A percentile compares a stretch with the other conserved stretches of the same genome.
phyloP scores from a whole-genome alignment of 2,113 vertebrate genomes.

The Dipodomys merriami region DNA sequence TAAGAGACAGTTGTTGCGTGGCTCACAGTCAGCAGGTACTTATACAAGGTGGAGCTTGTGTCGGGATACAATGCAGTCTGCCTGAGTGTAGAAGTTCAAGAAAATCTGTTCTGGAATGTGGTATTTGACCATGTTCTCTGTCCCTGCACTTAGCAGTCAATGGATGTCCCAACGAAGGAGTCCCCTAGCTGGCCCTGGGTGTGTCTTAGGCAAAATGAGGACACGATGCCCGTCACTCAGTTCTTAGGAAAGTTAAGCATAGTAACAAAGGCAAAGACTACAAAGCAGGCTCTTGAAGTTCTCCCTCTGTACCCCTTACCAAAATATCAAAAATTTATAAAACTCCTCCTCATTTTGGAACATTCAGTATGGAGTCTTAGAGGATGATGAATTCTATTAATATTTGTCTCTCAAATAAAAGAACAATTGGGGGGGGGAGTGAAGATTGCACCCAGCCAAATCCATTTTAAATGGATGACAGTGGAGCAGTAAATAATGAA shows the following conservation, averaged over 20 bases:
- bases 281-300: neutral
- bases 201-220: neutral
- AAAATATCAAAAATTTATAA: constrained; percentile 57
- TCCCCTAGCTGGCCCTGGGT: neutral
- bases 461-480: constrained; percentile 72
- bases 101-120: neutral
- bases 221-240: neutral
- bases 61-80: neutral
- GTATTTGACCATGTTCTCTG: neutral
- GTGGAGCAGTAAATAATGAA: constrained; percentile 77
- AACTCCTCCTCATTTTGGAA: constrained; percentile 65
- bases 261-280: neutral
- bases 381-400: constrained; percentile 75
- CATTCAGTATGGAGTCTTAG: constrained; percentile 46
- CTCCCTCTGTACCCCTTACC: neutral
- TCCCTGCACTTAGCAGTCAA: neutral
- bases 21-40: neutral
- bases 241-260: neutral
- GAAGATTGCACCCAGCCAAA: constrained; percentile 60
- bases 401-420: constrained; percentile 76
- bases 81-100: neutral
- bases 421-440: constrained; percentile 60
- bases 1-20: neutral
- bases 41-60: neutral
- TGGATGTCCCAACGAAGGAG: neutral